These are phyloP conservation scores for Cirrhinus molitorella DNA, from an alignment of 2,797 vertebrate species.

Conservation along the genomic window DNA sequence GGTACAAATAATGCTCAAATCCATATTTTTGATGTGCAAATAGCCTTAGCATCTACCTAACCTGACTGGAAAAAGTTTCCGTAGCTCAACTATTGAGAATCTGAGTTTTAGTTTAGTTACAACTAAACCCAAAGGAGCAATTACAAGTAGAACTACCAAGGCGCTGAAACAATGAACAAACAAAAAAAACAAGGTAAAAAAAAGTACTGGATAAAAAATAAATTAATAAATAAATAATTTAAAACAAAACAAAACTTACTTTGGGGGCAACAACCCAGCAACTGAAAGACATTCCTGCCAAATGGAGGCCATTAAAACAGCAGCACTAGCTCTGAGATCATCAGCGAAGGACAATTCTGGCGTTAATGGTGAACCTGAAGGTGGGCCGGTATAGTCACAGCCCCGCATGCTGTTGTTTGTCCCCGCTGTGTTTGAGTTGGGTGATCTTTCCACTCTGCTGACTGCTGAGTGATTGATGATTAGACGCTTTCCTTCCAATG, in stretches of 20 bases:
- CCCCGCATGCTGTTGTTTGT: slow-evolving; percentile 42
- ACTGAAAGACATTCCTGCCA: not conserved
- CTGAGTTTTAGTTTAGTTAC: not conserved
- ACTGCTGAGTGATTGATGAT: slow-evolving; percentile 65
- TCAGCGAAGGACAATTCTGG: slow-evolving; percentile 22
- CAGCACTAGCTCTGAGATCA: slow-evolving; percentile 5
- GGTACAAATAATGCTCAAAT: not conserved
- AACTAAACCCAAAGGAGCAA: not conserved
- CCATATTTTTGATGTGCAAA: not conserved
- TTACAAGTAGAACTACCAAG: not conserved
- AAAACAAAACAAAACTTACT: not conserved
- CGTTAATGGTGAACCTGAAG: slow-evolving; percentile 17
- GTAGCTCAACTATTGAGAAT: not conserved
- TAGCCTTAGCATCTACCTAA: not conserved
- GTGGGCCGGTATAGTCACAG: slow-evolving; percentile 14
- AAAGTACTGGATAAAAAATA: not conserved
- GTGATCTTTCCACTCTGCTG: slow-evolving; percentile 57
- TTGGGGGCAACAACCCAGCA: not conserved
- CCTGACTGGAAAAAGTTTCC: not conserved
- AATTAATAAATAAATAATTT: not conserved
- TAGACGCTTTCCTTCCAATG: slow-evolving; percentile 74
- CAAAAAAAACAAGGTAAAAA: not conserved
- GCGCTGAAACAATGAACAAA: not conserved
- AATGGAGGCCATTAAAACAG: slow-evolving; percentile 17
- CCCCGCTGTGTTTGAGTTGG: slow-evolving; percentile 47